These are phyloP conservation scores for Chaenogobius annularis DNA, from an alignment of 2,113 vertebrate species.

Conservation along the genomic window DNA sequence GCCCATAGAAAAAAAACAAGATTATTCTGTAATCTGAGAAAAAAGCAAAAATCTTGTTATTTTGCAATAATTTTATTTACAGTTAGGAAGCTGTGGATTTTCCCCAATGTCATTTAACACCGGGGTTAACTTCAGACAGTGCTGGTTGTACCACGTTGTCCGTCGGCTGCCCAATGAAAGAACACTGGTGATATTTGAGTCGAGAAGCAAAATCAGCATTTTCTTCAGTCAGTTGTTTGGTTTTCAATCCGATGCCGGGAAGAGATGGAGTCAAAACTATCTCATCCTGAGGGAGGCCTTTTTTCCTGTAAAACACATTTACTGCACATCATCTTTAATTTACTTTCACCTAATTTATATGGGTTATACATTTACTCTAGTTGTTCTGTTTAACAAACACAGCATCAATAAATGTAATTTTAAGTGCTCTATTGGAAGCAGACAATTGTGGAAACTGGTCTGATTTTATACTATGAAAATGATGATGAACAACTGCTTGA, in stretches of 20 bases:
- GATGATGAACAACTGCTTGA: too few species aligned
- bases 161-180: constrained; percentile 68
- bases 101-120: neutral
- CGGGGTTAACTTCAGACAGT: constrained; percentile 51
- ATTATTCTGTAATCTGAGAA: neutral
- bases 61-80: neutral
- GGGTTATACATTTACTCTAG: neutral
- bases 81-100: neutral
- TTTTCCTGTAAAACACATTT: constrained; percentile 44
- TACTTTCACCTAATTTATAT: too few species aligned
- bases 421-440: too few species aligned
- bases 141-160: constrained; percentile 76
- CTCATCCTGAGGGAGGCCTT: constrained; percentile 73
- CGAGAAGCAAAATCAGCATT: constrained; percentile 91
- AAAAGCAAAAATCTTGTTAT: constrained; percentile 2
- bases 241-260: constrained; percentile 84
- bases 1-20: neutral
- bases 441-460: too few species aligned
- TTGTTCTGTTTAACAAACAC: neutral
- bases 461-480: too few species aligned
- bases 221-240: constrained; percentile 92
- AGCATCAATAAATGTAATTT: neutral
- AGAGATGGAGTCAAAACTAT: constrained; percentile 87
- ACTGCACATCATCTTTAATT: neutral
- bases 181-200: constrained; percentile 90